A percentile compares a stretch with the other conserved stretches of the same genome.
phyloP scores from a whole-genome alignment of 2,113 vertebrate genomes.

The Daphoenositta chrysoptera region DNA sequence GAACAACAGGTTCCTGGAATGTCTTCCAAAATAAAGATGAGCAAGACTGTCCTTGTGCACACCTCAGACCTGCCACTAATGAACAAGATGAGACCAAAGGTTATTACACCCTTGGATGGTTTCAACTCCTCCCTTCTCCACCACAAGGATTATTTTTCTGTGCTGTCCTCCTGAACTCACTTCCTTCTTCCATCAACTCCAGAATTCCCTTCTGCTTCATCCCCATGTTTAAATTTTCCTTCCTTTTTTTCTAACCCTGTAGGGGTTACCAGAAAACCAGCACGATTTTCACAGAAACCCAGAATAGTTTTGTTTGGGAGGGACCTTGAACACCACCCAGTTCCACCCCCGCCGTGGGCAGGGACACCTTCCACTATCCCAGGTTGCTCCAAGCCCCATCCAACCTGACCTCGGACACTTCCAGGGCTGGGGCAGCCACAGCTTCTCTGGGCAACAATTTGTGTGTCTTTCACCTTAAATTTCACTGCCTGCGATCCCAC shows the following conservation, averaged over 20 bases:
- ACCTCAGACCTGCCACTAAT: background rate
- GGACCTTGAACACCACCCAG: rapidly evolving
- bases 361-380: background rate
- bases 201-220: background rate
- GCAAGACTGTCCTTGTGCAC: background rate
- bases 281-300: background rate
- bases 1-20: background rate
- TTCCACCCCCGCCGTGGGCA: no score
- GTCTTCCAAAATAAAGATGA: background rate
- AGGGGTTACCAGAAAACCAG: background rate
- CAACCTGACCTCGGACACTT: background rate
- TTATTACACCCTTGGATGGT: background rate
- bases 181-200: background rate
- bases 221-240: background rate
- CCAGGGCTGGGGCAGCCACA: background rate
- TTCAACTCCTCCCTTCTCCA: background rate
- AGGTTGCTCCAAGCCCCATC: rapidly evolving
- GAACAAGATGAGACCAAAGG: background rate
- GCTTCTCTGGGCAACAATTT: background rate
- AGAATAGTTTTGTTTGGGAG: background rate
- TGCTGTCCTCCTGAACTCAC: background rate
- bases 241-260: background rate
- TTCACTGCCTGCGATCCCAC: background rate
- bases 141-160: background rate
- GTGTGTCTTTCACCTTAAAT: background rate